Evolutionary conservation across 1,140 invertebrate species (phyloP).

Genomic region (Trichonephila clavata): DNA sequence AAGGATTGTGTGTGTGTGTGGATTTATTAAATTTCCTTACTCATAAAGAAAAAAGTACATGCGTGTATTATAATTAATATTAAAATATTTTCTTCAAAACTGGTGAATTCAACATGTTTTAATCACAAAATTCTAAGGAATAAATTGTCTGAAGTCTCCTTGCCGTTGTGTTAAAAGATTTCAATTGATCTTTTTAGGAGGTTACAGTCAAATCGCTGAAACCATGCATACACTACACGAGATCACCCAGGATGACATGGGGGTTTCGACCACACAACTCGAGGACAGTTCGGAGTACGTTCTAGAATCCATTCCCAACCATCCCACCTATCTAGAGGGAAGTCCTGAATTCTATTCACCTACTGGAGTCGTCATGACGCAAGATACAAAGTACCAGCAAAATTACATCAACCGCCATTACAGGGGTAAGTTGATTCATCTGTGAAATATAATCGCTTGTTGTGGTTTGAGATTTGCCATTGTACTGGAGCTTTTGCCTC

Average conservation of each 20-base stretch:
- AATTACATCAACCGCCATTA: constrained; percentile 77
- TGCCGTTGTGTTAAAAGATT: background rate
- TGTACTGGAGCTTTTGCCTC: no score
- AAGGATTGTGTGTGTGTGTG: no score
- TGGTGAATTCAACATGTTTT: no score
- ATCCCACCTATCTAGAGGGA: constrained; percentile 82
- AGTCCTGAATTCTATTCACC: constrained; percentile 88
- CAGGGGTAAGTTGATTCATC: constrained; percentile 63
- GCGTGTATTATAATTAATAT: no score
- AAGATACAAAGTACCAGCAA: constrained; percentile 81
- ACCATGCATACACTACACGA: constrained; percentile 80
- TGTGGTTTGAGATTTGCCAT: no score
- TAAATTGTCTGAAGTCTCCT: no score
- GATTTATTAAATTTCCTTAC: no score
- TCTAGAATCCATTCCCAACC: constrained; percentile 81
- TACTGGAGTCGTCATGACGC: constrained; percentile 81
- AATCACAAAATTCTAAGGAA: no score
- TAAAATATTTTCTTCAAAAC: no score
- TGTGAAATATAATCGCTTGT: no score
- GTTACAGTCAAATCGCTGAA: constrained; percentile 80
- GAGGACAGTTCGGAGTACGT: constrained; percentile 85
- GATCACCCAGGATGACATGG: constrained; percentile 78
- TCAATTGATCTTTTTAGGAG: constrained; percentile 80
- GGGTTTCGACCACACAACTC: constrained; percentile 82
- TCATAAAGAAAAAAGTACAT: no score